Conservation (phyloP, 2,888 invertebrate species). For the Yponomeuta cagnagella region DNA sequence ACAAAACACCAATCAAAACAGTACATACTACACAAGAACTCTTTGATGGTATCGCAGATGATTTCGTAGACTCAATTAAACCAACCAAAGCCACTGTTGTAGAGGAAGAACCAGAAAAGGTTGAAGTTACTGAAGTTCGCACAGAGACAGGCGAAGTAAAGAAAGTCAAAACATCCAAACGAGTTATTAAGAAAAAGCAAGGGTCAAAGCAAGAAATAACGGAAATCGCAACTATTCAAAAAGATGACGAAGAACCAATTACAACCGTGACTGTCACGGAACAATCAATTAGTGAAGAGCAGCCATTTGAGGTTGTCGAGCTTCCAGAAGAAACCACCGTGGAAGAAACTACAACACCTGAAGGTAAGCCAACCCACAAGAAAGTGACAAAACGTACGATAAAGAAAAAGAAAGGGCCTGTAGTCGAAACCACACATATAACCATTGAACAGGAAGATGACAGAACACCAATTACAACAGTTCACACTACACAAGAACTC, state of each 20-base stretch:
- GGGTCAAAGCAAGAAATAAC: constrained; percentile 33
- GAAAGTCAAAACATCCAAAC: constrained; percentile 39
- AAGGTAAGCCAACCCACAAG: no score
- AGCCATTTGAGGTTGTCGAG: no score
- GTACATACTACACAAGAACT: constrained; percentile 23
- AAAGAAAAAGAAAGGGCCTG: no score
- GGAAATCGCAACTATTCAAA: constrained; percentile 34
- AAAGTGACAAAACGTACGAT: no score
- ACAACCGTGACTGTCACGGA: constrained; percentile 33
- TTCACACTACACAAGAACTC: no score
- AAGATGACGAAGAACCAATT: constrained; percentile 39
- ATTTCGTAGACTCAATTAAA: constrained; percentile 18
- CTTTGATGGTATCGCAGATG: constrained; percentile 18
- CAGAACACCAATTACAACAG: no score
- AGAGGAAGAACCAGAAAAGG: constrained; percentile 42
- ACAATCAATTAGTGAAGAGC: constrained; percentile 38
- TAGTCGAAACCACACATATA: no score
- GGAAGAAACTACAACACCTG: no score
- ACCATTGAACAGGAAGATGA: no score
- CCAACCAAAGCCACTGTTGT: constrained; percentile 26
- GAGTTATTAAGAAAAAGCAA: constrained; percentile 35
- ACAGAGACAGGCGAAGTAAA: constrained; percentile 33
- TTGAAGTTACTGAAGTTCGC: constrained; percentile 41
- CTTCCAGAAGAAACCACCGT: no score
- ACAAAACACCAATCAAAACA: constrained; percentile 26